A percentile compares a stretch with the other conserved stretches of the same genome.
These are phyloP conservation scores for Torymus auratus DNA, from an alignment of 2,888 invertebrate genomes.

Conservation along the genomic window DNA sequence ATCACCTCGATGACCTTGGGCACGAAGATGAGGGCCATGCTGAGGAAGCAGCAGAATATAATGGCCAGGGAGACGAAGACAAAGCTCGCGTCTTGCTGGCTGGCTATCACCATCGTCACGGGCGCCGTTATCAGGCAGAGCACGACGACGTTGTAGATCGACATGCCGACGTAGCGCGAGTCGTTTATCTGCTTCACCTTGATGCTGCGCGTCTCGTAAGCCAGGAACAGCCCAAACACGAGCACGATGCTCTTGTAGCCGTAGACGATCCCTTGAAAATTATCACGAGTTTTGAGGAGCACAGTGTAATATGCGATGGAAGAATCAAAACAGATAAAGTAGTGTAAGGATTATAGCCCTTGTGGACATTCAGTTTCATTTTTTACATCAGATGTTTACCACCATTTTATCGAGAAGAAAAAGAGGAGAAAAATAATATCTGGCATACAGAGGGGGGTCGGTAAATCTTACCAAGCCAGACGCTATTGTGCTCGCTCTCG, in stretches of 20 bases:
- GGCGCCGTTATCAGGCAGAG: constrained; percentile 98
- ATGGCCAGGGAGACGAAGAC: constrained; percentile 97
- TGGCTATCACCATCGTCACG: constrained; percentile 96
- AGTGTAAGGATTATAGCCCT: too few species aligned
- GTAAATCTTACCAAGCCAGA: constrained; percentile 91
- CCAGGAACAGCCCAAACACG: constrained; percentile 97
- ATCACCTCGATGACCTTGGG: constrained; percentile 98
- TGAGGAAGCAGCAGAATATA: constrained; percentile 98
- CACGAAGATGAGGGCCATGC: constrained; percentile 98
- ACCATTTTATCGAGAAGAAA: too few species aligned
- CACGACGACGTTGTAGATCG: constrained; percentile 99
- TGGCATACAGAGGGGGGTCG: too few species aligned
- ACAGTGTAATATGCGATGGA: too few species aligned
- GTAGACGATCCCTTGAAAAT: constrained; percentile 89
- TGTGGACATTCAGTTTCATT: too few species aligned
- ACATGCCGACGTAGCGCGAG: constrained; percentile 98
- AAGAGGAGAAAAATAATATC: too few species aligned
- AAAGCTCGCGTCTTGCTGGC: constrained; percentile 98
- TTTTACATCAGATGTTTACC: too few species aligned
- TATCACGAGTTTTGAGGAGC: background rate
- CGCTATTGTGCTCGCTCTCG: constrained; percentile 93
- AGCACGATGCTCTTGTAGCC: constrained; percentile 98
- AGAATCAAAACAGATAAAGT: too few species aligned
- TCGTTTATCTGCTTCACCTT: constrained; percentile 99
- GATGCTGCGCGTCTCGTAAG: constrained; percentile 98